Evolutionary conservation across 2,888 invertebrate species (phyloP), one percentile per base, ranked within the genome.

Genomic region (Mythimna lalbum): DNA sequence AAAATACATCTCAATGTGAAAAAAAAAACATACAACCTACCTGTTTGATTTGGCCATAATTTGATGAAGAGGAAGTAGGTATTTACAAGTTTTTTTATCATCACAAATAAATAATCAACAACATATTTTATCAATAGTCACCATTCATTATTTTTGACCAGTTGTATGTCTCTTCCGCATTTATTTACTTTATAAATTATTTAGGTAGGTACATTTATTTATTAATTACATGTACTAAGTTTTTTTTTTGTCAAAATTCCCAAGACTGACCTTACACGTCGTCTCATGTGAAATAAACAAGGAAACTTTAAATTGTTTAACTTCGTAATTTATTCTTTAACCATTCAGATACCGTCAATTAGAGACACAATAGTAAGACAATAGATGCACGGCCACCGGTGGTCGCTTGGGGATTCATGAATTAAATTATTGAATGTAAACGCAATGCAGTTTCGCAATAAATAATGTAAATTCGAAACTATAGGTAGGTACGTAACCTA

Each of bases 151-250:
- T n/a, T 55, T n/a, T 55, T 62, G 52, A 66, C 36, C 63, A 43
- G 56, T 70, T 66, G 52, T 23, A 36, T 21, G 47, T 55, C 56
- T 12, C 73, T 83, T 83, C 84, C 86, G 86, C 61, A 31, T 80
- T 59, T 68, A 79, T 70, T 69, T 62, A 56, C 33, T 33, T 53
- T 23, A 55, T 12, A 71, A 80, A 33, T 68, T 57, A 43, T 43
- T 43, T 43, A 2, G n/a, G n/a, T 7, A 69, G 9, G 66, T 43
- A 69, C 14, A 14, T 47, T 31, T 55, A 64, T 60, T 67, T 62
- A 69, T 57, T 67, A 66, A 64, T 65, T n/a, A 4, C 21, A 21
- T 17, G 6, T 27, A 23, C 12, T 49, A 31, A 39, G 43, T 73
- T 73, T 78, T 73, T 83, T n/a, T 43, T 68, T 65, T 10, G n/a